phyloP scores from a whole-genome alignment of 2,797 vertebrate genomes.

The Prunella strophiata region DNA sequence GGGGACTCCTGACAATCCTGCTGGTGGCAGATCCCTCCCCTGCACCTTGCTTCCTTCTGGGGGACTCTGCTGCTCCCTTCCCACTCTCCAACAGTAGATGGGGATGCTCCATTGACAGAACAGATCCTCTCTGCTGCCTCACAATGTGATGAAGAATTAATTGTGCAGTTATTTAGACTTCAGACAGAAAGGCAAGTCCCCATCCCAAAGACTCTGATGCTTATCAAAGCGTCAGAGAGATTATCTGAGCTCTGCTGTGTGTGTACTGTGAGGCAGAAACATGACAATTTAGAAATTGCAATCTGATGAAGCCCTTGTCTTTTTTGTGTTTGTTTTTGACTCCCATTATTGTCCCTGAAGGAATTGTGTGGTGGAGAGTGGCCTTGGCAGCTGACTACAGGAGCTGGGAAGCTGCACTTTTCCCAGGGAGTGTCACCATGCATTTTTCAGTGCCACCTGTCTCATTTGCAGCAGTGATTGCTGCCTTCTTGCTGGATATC shows the following conservation, averaged over 20 bases:
- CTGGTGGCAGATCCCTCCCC: neutral
- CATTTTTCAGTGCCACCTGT: neutral
- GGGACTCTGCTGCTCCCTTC: neutral
- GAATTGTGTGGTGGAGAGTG: neutral
- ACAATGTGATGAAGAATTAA: neutral
- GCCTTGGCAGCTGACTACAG: neutral
- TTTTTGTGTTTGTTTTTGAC: neutral
- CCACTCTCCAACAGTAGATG: constrained; percentile 2
- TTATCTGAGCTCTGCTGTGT: neutral
- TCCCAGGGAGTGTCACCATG: neutral
- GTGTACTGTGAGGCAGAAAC: neutral
- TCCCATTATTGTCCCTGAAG: neutral
- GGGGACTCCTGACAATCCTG: neutral
- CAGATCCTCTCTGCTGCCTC: neutral
- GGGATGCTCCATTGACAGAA: constrained; percentile 5
- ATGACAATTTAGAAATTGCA: neutral
- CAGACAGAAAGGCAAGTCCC: neutral
- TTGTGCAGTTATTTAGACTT: neutral
- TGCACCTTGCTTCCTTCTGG: neutral
- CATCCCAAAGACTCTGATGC: neutral
- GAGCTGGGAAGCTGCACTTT: neutral
- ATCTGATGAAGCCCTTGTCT: neutral
- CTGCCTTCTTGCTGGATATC: neutral
- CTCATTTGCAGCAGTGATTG: neutral
- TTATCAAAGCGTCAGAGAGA: neutral